Percentiles rank a stretch among this genome's conserved stretches.
phyloP scores from a whole-genome alignment of 2,888 invertebrate species.

The Pristionchus maxplancki region DNA sequence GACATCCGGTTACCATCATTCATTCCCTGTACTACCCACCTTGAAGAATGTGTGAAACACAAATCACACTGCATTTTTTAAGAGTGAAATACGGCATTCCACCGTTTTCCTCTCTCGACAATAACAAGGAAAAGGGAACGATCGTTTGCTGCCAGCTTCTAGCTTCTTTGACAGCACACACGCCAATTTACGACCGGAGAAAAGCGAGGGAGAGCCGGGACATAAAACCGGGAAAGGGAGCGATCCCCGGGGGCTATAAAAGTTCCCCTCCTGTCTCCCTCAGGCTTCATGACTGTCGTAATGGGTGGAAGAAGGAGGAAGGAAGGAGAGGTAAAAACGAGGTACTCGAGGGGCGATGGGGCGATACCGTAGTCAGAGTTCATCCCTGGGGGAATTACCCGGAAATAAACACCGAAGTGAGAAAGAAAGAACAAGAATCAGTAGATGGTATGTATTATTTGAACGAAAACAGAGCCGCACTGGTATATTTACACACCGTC shows the following conservation, averaged over 20 bases:
- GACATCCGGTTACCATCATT: not conserved
- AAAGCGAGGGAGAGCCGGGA: not conserved
- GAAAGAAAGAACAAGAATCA: no score
- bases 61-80: not conserved
- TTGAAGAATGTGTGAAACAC: not conserved
- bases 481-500: no score
- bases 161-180: not conserved
- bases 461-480: no score
- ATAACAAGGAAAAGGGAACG: not conserved
- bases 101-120: not conserved
- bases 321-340: conserved; percentile 21
- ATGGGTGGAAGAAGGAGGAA: not conserved
- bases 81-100: not conserved
- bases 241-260: conserved; percentile 41
- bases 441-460: no score
- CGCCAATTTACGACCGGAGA: not conserved
- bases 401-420: not conserved
- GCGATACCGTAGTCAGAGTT: not conserved
- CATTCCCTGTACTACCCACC: not conserved
- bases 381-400: not conserved
- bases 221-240: conserved; percentile 36
- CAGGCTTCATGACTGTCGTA: conserved; percentile 8
- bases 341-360: not conserved
- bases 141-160: conserved; percentile 14
- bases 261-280: not conserved